A percentile compares a stretch with the other conserved stretches of the same genome.
These are phyloP conservation scores for Ichneumon xanthorius DNA, from an alignment of 2,888 invertebrate species.

Conservation along the genomic window DNA sequence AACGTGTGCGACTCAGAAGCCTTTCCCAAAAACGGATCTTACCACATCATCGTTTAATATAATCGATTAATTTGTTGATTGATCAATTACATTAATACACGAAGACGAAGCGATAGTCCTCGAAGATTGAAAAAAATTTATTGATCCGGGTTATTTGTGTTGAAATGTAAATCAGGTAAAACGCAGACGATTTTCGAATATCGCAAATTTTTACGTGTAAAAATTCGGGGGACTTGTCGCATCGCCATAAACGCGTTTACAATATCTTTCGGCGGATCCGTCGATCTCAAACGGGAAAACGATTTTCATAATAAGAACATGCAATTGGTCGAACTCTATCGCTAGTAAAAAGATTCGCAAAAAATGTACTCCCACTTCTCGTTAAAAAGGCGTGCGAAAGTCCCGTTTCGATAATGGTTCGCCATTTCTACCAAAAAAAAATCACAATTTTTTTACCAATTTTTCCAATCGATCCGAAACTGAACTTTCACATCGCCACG, in stretches of 20 bases:
- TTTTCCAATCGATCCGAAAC: not conserved
- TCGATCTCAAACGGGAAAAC: constrained; percentile 10
- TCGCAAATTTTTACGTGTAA: no score
- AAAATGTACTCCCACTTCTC: constrained; percentile 36
- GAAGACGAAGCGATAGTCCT: no score
- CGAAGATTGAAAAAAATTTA: no score
- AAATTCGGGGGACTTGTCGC: not conserved
- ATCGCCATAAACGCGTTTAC: not conserved
- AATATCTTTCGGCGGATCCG: not conserved
- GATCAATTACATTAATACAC: not conserved
- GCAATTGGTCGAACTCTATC: constrained; percentile 82
- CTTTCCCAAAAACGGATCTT: constrained; percentile 26
- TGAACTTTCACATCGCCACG: constrained; percentile 12
- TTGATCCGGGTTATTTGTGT: no score
- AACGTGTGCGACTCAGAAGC: constrained; percentile 68
- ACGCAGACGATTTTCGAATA: no score
- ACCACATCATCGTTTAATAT: not conserved
- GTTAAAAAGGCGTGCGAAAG: constrained; percentile 27
- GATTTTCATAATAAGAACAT: constrained; percentile 77
- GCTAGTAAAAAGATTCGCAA: constrained; percentile 71
- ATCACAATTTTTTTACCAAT: not conserved
- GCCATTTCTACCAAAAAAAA: not conserved
- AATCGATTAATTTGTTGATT: constrained; percentile 1
- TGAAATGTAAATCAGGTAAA: no score
- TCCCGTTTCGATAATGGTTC: not conserved